Evolutionary conservation across 2,797 vertebrate genomes (phyloP), one percentile per base, ranked within the genome.

Genomic region (Myotis findleyi): DNA sequence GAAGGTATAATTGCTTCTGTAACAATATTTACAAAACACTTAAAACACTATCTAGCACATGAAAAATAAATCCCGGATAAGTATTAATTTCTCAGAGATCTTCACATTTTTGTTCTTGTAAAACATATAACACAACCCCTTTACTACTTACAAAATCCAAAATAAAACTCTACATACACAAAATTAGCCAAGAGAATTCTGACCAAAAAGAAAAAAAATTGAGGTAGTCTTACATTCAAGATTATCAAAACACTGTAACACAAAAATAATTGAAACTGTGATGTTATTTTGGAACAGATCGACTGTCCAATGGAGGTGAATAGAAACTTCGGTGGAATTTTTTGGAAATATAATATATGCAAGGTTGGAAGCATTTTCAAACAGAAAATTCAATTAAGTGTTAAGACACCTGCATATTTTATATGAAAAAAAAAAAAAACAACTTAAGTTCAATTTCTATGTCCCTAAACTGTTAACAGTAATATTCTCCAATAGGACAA

Each of bases 151-250:
- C 0, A 71, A 95, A 88, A 84, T 55, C 47, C 25, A 68, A 91
- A 91, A 68, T 41, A 64, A 93, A 88, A 83, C 7, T 81, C 49
- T 53, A 89, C 7, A 51, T 33, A 49, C 64, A 86, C 44, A 90
- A 33, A 89, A 92, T 21, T 10, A 47, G 8, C 49, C 71, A 38
- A 36, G 4, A 71, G 7, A 93, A 87, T 71, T 53, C 8, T 53
- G 30, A 53, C 44, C 44, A n/a, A 62, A 62, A 87, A 36, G 27
- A 77, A 62, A 6, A 71, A 53, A 53, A 25, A 20, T 11, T 59
- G 7, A 68, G 30, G 27, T 17, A 57, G 30, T 47, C 17, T 5
- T 71, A 33, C 6, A 53, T 13, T 38, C 59, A 7, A 23, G 21
- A n/a, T 69, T 23, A 59, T 66, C 68, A 69, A 33, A 57, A 86